Evolutionary conservation across 2,113 vertebrate genomes (phyloP), one percentile per base, ranked within the genome.

Genomic region (Paramisgurnus dabryanus): DNA sequence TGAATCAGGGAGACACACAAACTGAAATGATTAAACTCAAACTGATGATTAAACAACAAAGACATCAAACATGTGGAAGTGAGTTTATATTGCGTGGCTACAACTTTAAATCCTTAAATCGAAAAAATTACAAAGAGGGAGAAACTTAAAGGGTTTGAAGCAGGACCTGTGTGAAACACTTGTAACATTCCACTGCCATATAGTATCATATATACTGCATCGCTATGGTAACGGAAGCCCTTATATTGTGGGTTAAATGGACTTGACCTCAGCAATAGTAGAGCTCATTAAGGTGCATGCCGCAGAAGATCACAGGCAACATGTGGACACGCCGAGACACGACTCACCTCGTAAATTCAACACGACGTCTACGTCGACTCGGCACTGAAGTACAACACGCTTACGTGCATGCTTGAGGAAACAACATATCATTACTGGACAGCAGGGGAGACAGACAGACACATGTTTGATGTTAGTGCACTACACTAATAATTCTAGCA

Each of bases 251-350:
- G 60, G 78, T 79, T 71, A 71, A 79, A 79, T 6, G 45, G 57
- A 13, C 57, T 50, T 71, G 67, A 79, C 78, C 78, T 39, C 55
- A 3, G 53, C 34, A n/a, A 45, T 39, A 13, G 11, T 3, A 43
- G 47, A 22, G 39, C 78, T 72, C 78, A 55, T 65, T 73, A 80
- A 55, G 68, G 4, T 40, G 45, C 67, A 10, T 17, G 17, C 41
- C 15, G 22, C 50, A 58, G 55, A 27, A 79, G 66, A 80, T 72
- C 68, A 80, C 27, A 79, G 77, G 22, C 66, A 15, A 34, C 55
- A 58, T 61, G 55, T n/a, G 27, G 55, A 70, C 77, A 79, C 6
- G 6, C 76, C 67, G 76, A 43, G 67, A 63, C 77, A 2, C 22
- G 17, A n/a, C 67, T 7, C 58, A 73, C 10, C 78, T 43, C 68